A percentile compares a stretch with the other conserved stretches of the same genome.
Conservation (phyloP, 2,113 vertebrate species). For the Chionodraco myersi region DNA sequence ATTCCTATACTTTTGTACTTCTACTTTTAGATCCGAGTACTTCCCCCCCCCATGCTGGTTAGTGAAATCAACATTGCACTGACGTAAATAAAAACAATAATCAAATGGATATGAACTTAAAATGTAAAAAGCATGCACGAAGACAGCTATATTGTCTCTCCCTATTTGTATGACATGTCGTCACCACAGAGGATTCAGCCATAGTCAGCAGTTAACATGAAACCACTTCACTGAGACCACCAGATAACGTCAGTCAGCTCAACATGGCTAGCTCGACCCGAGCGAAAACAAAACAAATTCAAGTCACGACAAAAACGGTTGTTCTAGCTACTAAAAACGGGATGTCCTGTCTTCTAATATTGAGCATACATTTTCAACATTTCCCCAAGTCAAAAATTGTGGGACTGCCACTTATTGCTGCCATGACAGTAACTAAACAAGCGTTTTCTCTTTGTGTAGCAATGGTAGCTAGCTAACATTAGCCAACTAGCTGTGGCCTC, state of each 20-base stretch:
- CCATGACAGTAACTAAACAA: slow-evolving; percentile 31
- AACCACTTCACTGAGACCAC: slow-evolving; percentile 39
- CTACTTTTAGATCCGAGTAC: too few species aligned
- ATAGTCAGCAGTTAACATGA: not conserved
- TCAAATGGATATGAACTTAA: not conserved
- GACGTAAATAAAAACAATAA: not conserved
- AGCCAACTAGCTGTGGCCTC: slow-evolving; percentile 72
- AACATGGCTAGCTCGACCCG: slow-evolving; percentile 50
- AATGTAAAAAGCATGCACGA: not conserved
- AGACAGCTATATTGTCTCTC: not conserved
- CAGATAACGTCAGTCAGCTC: slow-evolving; percentile 41
- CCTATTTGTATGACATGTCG: not conserved
- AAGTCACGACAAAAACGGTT: slow-evolving; percentile 11
- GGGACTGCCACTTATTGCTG: slow-evolving; percentile 20
- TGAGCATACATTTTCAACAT: not conserved
- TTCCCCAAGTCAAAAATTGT: not conserved
- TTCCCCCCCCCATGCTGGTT: too few species aligned
- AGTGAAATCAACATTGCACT: not conserved
- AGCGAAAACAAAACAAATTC: slow-evolving; percentile 66
- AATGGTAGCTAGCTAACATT: slow-evolving; percentile 50
- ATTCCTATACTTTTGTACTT: too few species aligned
- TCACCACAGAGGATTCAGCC: too few species aligned
- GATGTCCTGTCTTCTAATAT: not conserved
- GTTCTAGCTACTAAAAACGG: accelerated
- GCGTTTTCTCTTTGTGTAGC: slow-evolving; percentile 74